Evolutionary conservation across 2,888 invertebrate species (phyloP).

Genomic region (Carcina quercana): DNA sequence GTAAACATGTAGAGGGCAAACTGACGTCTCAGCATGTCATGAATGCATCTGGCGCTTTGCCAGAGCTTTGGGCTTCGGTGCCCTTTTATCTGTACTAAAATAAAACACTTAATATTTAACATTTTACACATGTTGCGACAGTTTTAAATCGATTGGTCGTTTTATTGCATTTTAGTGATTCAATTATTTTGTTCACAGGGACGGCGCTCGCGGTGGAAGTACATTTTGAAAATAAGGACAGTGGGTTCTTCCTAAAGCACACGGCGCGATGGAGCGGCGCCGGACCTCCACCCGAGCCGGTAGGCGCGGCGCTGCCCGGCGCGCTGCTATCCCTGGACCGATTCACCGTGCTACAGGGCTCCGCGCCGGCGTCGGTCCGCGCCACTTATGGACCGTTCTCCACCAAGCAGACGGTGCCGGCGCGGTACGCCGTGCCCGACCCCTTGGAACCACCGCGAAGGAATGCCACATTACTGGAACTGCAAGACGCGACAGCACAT

Average conservation of each 20-base stretch:
- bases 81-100: constrained; percentile 54
- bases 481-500: constrained; percentile 80
- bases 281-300: constrained; percentile 60
- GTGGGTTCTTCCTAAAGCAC: constrained; percentile 92
- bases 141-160: constrained; percentile 25
- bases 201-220: constrained; percentile 85
- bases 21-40: constrained; percentile 38
- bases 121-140: constrained; percentile 42
- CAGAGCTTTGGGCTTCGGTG: constrained; percentile 43
- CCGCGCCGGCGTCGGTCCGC: constrained; percentile 91
- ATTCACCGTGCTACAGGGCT: constrained; percentile 93
- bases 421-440: constrained; percentile 90
- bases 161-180: constrained; percentile 30
- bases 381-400: constrained; percentile 96
- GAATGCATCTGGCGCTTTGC: constrained; percentile 50
- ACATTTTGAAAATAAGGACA: constrained; percentile 93
- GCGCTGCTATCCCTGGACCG: constrained; percentile 88
- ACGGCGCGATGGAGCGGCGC: constrained; percentile 81
- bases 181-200: constrained; percentile 72
- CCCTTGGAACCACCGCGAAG: constrained; percentile 78
- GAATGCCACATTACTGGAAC: constrained; percentile 73
- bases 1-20: constrained; percentile 40
- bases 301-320: constrained; percentile 72
- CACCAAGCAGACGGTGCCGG: constrained; percentile 95
- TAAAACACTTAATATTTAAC: constrained; percentile 45